Percentiles rank a stretch among this genome's conserved stretches.
These are phyloP conservation scores for Sardina pilchardus DNA, from an alignment of 2,113 vertebrate genomes.

Conservation along the genomic window DNA sequence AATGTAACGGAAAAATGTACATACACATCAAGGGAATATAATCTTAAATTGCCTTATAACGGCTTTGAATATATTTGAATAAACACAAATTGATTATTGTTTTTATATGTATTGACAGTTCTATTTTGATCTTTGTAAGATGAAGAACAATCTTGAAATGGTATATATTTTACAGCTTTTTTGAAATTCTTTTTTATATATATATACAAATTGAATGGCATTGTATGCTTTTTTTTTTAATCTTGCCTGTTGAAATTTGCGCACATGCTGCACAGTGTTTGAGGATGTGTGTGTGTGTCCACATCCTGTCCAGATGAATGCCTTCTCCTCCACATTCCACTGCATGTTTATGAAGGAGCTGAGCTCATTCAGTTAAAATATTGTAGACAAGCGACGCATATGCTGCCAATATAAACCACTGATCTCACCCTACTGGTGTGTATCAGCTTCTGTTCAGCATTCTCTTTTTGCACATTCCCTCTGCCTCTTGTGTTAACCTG, in stretches of 20 bases:
- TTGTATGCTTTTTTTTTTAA: slow-evolving; percentile 9
- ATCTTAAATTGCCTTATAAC: slow-evolving; percentile 60
- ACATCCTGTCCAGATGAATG: neutral
- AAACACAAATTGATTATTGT: slow-evolving; percentile 47
- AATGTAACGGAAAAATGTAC: neutral
- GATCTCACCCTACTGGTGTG: neutral
- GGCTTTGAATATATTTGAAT: slow-evolving; percentile 46
- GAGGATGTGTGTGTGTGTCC: neutral
- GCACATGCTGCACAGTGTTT: neutral
- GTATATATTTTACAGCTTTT: slow-evolving; percentile 49
- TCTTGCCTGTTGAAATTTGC: neutral
- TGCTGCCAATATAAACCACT: neutral
- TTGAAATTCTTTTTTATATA: slow-evolving; percentile 59
- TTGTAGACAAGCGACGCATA: neutral
- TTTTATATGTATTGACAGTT: slow-evolving; percentile 54
- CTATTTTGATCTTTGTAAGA: slow-evolving; percentile 53
- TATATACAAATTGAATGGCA: slow-evolving; percentile 35
- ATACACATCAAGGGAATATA: slow-evolving; percentile 13
- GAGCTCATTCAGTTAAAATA: neutral
- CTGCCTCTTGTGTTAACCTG: neutral
- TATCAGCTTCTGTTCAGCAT: neutral
- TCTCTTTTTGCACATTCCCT: neutral
- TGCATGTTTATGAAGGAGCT: neutral
- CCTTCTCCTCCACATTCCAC: slow-evolving; percentile 5
- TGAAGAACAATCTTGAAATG: slow-evolving; percentile 52